Evolutionary conservation across 2,888 invertebrate species (phyloP).

Genomic region (Tipula lateralis): DNA sequence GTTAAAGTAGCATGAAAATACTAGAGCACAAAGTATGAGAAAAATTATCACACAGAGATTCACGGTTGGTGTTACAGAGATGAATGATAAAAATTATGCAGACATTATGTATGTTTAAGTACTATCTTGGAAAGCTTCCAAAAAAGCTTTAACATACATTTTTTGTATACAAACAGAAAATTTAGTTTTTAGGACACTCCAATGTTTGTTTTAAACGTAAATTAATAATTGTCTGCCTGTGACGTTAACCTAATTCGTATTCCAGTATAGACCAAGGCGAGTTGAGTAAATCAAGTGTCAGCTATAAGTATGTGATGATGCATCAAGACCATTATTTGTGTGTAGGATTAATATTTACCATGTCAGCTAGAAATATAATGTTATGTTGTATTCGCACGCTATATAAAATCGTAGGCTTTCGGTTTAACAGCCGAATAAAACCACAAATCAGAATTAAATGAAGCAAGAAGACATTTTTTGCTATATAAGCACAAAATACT

Average conservation of each 20-base stretch:
- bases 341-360: neutral
- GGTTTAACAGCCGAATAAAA: neutral
- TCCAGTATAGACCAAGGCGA: neutral
- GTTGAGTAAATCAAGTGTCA: neutral
- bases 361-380: neutral
- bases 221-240: neutral
- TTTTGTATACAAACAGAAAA: neutral
- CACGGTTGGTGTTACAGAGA: neutral
- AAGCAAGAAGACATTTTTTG: neutral
- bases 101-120: neutral
- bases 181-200: neutral
- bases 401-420: neutral
- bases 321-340: neutral
- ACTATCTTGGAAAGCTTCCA: neutral
- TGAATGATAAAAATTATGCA: slow-evolving; percentile 11
- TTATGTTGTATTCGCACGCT: neutral
- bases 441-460: neutral
- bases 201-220: neutral
- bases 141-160: neutral
- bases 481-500: neutral
- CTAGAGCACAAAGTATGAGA: neutral
- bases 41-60: neutral
- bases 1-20: slow-evolving; percentile 11
- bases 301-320: neutral
- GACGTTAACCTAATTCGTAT: neutral